Evolutionary conservation across 2,797 vertebrate genomes (phyloP), one percentile per base, ranked within the genome.

Genomic region (Ibycter americanus): DNA sequence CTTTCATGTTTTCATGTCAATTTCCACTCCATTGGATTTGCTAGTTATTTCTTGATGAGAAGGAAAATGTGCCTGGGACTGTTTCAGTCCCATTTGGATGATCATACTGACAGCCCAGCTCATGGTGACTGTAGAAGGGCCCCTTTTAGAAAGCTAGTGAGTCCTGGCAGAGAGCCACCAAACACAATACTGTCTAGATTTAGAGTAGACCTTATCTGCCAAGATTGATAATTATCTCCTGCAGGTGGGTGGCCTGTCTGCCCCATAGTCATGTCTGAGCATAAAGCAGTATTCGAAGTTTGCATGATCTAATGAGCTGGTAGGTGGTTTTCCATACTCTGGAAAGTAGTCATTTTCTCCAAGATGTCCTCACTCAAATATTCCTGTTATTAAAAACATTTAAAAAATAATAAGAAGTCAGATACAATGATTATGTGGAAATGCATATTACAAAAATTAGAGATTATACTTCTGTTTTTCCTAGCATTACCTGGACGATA

Each of bases 161-260:
- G 23, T 47, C 46, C 51, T 93, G 93, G 83, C 90, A 89, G 55
- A 79, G 40, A 74, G 73, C 61, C 86, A 96, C 66, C 21, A 68
- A 96, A 82, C 42, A 90, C 77, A 93, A 55, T 70, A 38, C 49
- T 61, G 54, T 71, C 70, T 87, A 82, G 83, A 92, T 87, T 83
- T 76, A 92, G 49, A 68, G 55, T 11, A 90, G 73, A 83, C 62
- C 42, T 79, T 78, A 78, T 78, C 87, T 86, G 74, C 71, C 42
- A 80, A 73, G 67, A 63, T 80, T 55, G 15, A 61, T 81, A 90
- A 88, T 95, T 91, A 87, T 46, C 71, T 89, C 36, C 62, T 94
- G 66, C n/a, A 83, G 47, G 63, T 52, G 74, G 9, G 62, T 87
- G 51, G 46, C 67, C 79, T 79, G 21, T 82, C 81, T 85, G 74